A percentile compares a stretch with the other conserved stretches of the same genome.
phyloP scores from a whole-genome alignment of 2,797 vertebrate genomes.

The Acropternis orthonyx region DNA sequence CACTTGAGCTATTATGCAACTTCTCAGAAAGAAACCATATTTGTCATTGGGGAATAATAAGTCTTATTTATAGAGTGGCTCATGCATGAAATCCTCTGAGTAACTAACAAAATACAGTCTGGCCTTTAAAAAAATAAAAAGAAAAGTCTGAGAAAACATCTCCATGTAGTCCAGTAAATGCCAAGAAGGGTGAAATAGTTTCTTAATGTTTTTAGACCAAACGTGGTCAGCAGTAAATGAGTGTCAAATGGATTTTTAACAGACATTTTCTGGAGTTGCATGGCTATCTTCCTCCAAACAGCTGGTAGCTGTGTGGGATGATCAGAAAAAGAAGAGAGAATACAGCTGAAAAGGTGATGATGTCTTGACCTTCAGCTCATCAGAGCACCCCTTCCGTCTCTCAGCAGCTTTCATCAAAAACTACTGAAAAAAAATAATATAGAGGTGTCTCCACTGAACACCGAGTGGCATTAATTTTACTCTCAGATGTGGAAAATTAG shows the following conservation, averaged over 20 bases:
- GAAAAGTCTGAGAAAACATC: background rate
- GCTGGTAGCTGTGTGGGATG: conserved; percentile 10
- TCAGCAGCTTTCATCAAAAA: conserved; percentile 27
- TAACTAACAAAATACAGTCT: conserved; percentile 25
- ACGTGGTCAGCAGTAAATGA: background rate
- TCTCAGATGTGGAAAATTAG: background rate
- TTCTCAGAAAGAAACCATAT: conserved; percentile 38
- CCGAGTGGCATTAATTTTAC: background rate
- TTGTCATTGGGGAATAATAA: conserved; percentile 30
- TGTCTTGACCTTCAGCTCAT: conserved; percentile 20
- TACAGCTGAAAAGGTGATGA: background rate
- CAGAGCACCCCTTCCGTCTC: background rate
- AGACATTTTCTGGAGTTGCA: background rate
- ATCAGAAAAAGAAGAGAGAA: conserved; percentile 17
- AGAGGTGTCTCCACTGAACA: background rate
- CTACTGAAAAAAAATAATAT: background rate
- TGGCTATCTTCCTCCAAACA: background rate
- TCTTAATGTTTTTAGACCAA: conserved; percentile 45
- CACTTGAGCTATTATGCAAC: conserved; percentile 1
- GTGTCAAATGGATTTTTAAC: conserved; percentile 30
- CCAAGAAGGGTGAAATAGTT: conserved; percentile 21
- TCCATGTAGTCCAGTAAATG: conserved; percentile 32
- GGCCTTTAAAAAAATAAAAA: background rate
- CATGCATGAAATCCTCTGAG: conserved; percentile 42
- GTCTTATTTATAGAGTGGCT: conserved; percentile 43